Base-by-base conservation (phyloP, 2,888 invertebrate species). In the Cabera pusaria region DNA sequence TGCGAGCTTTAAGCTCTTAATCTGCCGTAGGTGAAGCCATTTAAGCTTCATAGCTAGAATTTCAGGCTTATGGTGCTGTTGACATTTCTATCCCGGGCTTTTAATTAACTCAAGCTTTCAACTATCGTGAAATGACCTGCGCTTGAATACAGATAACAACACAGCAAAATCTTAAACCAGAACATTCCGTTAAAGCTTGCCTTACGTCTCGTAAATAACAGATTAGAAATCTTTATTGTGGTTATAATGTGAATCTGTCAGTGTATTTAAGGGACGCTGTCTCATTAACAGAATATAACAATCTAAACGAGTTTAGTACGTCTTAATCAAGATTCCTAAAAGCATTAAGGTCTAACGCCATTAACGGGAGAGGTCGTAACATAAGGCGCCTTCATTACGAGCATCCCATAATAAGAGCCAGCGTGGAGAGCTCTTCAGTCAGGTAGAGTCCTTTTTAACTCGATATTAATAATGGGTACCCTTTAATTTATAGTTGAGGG, bases 331-430 rank as follows among this genome's bases (percentile, higher is more conserved):
- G 69, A 66, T 57, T 52, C 55, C 62, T 64, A 67, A 70, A 60
- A 59, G 57, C 60, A 66, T 68, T 67, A 68, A 52, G 57, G 62
- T 49, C 54, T 65, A 56, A 56, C 48, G 57, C 65, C 64, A 77
- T 78, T 76, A 77, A 55, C 50, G 41, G 29, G 61, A 49, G 55
- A 56, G 59, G 53, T 46, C 45, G 45, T 49, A 71, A 72, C 72
- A 70, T 65, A 69, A 72, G 70, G 71, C 61, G 64, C 62, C 59
- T 66, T 70, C 65, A 79, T 78, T 77, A 80, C 65, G 65, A 60
- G 63, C 64, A 64, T 64, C 65, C 46, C 64, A 62, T 75, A 71
- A 74, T 71, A 66, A 72, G 59, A 68, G 60, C 62, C 34, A 29
- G 21, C 19, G 31, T 65, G 58, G 61, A 68, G 72, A 64, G 69